These are phyloP conservation scores for Cochlearius cochlearius DNA, from an alignment of 2,113 vertebrate genomes.

Conservation along the genomic window DNA sequence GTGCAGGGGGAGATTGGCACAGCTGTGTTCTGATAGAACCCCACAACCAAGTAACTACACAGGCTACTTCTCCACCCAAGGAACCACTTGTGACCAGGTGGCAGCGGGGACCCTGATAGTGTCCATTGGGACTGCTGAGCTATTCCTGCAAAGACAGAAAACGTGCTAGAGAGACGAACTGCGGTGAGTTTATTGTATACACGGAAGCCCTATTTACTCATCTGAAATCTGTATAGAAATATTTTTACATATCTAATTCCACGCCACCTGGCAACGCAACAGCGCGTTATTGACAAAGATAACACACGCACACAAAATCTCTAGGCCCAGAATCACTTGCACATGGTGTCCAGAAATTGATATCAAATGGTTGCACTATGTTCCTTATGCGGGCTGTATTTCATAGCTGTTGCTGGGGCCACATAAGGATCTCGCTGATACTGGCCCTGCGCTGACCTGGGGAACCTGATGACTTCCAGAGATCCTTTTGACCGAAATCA, in stretches of 20 bases:
- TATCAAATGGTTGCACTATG: rapidly evolving
- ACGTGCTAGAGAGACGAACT: background rate
- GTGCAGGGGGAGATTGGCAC: no score
- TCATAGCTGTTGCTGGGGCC: background rate
- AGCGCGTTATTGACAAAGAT: background rate
- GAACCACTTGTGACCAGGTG: background rate
- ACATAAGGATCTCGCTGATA: background rate
- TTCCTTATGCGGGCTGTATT: background rate
- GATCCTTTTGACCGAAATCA: background rate
- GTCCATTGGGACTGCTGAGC: background rate
- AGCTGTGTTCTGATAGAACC: background rate
- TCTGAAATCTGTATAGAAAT: background rate
- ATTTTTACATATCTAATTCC: background rate
- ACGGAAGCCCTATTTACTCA: background rate
- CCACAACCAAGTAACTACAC: background rate
- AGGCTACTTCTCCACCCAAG: background rate
- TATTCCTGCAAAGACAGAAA: background rate
- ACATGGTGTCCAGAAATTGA: background rate
- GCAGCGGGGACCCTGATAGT: background rate
- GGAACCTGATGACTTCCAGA: background rate
- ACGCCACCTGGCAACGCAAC: background rate
- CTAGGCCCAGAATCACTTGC: background rate
- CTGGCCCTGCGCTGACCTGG: background rate
- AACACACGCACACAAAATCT: background rate
- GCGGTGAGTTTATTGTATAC: background rate